Evolutionary conservation across 53 echinoderm and acorn worm species (phyloP).

Genomic region (Hippasteria phrygiana): DNA sequence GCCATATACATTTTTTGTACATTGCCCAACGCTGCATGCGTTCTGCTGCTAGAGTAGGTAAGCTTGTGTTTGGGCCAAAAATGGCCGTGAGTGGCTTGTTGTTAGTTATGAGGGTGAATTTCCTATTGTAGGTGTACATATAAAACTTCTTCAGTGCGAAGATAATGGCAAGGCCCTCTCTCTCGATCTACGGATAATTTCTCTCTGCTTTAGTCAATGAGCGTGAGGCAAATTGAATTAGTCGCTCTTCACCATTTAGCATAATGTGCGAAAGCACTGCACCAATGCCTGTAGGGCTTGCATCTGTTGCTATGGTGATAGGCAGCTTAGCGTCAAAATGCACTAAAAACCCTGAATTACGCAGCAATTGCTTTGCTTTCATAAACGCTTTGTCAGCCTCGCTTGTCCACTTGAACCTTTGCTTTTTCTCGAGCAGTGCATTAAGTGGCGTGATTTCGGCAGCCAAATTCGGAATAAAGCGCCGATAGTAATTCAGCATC

Average conservation of each 20-base stretch:
- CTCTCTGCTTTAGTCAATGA: too few species aligned
- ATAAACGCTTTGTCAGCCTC: constrained; percentile 38
- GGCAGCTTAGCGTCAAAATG: constrained; percentile 63
- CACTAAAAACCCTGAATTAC: constrained; percentile 61
- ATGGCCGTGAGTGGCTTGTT: too few species aligned
- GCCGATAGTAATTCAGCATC: constrained; percentile 68
- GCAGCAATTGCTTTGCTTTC: constrained; percentile 53
- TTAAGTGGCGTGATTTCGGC: constrained; percentile 48
- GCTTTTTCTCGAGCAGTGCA: constrained; percentile 51
- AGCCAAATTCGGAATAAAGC: constrained; percentile 62
- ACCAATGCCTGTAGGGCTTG: constrained; percentile 55
- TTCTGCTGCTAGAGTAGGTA: constrained; percentile 66
- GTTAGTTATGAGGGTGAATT: too few species aligned
- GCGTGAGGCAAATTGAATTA: too few species aligned
- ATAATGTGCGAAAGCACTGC: constrained; percentile 52
- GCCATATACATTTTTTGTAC: constrained; percentile 59
- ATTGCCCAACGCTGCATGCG: constrained; percentile 71
- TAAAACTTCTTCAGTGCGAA: too few species aligned
- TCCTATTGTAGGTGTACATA: too few species aligned
- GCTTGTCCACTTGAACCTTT: constrained; percentile 59
- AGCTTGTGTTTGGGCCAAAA: too few species aligned
- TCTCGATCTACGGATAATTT: too few species aligned
- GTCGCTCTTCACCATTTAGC: constrained; percentile 48
- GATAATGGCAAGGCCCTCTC: too few species aligned
- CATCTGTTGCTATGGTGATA: constrained; percentile 64